A percentile compares a stretch with the other conserved stretches of the same genome.
phyloP scores from a whole-genome alignment of 2,888 invertebrate genomes.

The Ochlodes sylvanus region DNA sequence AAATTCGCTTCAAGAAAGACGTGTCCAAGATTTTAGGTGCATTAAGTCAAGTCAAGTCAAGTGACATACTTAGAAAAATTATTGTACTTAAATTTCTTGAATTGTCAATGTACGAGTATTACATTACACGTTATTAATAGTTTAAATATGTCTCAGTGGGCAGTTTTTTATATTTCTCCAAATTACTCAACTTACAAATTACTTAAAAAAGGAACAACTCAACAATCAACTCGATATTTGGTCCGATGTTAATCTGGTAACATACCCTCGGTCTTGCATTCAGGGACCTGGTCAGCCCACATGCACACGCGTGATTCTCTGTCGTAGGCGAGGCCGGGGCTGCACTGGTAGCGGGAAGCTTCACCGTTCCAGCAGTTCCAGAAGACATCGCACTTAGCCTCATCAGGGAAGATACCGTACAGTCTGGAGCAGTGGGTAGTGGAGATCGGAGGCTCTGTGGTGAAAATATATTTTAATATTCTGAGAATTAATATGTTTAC shows the following conservation, averaged over 20 bases:
- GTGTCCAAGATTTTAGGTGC: conserved; percentile 41
- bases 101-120: no score
- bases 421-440: conserved; percentile 94
- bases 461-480: conserved; percentile 19
- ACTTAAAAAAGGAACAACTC: no score
- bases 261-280: conserved; percentile 95
- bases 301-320: conserved; percentile 96
- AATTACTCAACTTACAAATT: no score
- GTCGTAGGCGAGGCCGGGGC: conserved; percentile 97
- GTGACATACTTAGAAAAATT: no score
- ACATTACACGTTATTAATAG: no score
- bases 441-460: conserved; percentile 91
- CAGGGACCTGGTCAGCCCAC: conserved; percentile 98
- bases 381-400: conserved; percentile 95
- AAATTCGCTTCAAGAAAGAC: conserved; percentile 51
- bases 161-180: no score
- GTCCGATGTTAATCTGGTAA: no score
- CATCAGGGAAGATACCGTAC: conserved; percentile 97
- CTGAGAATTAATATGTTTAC: no score
- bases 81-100: no score
- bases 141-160: no score
- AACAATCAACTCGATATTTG: no score
- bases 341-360: conserved; percentile 96
- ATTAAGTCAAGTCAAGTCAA: background rate
- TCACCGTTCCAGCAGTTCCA: conserved; percentile 99